Evolutionary conservation across 2,113 vertebrate genomes (phyloP), one percentile per base, ranked within the genome.

Genomic region (Cacatua alba): DNA sequence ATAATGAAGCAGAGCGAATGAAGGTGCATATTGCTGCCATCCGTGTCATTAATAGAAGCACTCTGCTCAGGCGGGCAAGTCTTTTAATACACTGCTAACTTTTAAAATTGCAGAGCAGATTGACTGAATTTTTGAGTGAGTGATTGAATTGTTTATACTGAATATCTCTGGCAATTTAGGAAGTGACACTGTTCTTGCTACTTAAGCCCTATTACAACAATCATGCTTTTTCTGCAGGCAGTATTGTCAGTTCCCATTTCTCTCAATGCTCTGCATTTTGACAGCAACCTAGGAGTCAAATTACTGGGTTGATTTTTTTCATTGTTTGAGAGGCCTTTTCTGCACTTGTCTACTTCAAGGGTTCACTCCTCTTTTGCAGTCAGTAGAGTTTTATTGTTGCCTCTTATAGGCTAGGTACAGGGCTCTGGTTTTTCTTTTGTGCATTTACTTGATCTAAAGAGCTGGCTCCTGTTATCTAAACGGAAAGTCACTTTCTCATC

Each of bases 401-500:
- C 75, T 88, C 51, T 90, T 33, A 68, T 44, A 86, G 60, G 29
- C 46, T 37, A 46, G 20, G 35, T 72, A 93, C 3, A 5, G 55
- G 21, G 65, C n/a, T 92, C 88, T 93, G 86, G n/a, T 51, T 88
- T 93, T 88, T 7, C 59, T 92, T 95, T 59, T 83, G 72, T 62
- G n/a, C 52, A 17, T 94, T 90, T 92, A 85, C 92, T 95, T 93
- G 92, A 94, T 75, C 60, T 77, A 75, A 91, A 87, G 63, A 49
- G 12, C 68, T 95, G 89, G 63, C 82, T 92, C 28, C 49, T 82
- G 94, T 97, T 95, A 95, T 97, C 92, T 93, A 95, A 96, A 95
- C 60, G 67, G 43, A 92, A 97, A 95, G 93, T 87, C 85, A 93
- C 94, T 95, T 95, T 94, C 75, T 95, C 88, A 94, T 96, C 91